Evolutionary conservation across 2,797 vertebrate species (phyloP).

Genomic region (Lepidocolaptes lacrymiger): DNA sequence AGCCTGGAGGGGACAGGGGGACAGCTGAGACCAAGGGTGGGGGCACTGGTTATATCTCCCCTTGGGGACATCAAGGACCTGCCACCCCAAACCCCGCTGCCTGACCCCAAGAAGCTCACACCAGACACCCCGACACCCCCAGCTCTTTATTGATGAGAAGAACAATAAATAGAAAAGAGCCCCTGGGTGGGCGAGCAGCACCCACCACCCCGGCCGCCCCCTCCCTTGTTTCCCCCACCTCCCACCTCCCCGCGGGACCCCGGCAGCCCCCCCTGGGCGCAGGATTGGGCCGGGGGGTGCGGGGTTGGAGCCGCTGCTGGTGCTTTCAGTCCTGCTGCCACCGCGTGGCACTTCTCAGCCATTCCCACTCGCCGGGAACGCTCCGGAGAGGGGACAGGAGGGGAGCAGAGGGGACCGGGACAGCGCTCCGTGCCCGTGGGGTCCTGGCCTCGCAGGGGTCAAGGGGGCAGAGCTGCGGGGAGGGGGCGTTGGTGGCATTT

Average conservation of each 20-base stretch:
- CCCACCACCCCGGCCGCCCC: neutral
- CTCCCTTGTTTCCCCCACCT: neutral
- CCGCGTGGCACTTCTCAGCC: slow-evolving; percentile 3
- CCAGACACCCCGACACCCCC: neutral
- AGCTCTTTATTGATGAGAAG: slow-evolving; percentile 35
- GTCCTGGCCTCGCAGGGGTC: neutral
- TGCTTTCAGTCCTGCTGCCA: slow-evolving; percentile 53
- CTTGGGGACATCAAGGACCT: neutral
- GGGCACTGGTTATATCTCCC: rapidly evolving
- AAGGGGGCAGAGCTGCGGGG: neutral
- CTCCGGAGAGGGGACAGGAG: neutral
- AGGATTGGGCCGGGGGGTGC: neutral
- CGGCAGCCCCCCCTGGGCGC: neutral
- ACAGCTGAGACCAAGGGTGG: neutral
- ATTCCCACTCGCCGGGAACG: neutral
- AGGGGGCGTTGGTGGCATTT: too few species aligned
- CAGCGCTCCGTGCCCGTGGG: neutral
- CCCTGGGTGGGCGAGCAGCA: neutral
- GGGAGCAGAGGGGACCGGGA: neutral
- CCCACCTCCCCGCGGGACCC: neutral
- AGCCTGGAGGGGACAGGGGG: rapidly evolving
- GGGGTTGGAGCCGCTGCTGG: neutral
- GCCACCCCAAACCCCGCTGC: rapidly evolving
- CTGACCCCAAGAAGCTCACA: neutral
- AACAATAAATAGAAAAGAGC: slow-evolving; percentile 35